Evolutionary conservation across 1,140 invertebrate genomes (phyloP), one percentile per base, ranked within the genome.

Genomic region (Spodoptera litura): DNA sequence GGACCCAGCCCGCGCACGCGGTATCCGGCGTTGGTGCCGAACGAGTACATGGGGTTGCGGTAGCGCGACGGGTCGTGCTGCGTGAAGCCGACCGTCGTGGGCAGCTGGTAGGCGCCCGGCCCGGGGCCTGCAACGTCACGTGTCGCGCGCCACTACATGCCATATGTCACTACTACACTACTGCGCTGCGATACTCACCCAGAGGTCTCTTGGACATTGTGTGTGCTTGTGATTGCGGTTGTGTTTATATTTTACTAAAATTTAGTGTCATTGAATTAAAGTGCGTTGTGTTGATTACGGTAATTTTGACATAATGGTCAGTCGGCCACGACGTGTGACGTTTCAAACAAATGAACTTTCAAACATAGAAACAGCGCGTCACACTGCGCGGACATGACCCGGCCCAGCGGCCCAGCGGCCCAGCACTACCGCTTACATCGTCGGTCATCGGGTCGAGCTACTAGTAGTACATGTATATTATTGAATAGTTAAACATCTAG

Each of bases 91-190:
- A 96, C 94, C 20, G 95, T 94, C 15, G 95, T 89, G 0, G 96
- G 96, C 79, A 96, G 88, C 78, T 85, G 83, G 83, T 96, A 96
- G 12, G 95, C 95, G 64, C 95, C 96, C 6, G 96, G 96, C 38
- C 96, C 96, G 62, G 96, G 96, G 13, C 96, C 96, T 94, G 79
- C 62, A 15, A 20, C n/a, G 35, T 4, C 4, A 8, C 35, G 35
- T 38, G 38, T 8, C 38, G 38, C 38, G 31, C 3, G 13, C 31
- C 27, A 35, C 27, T 20, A 20, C 20, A 20, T 20, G 20, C 20
- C 20, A 20, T 20, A 20, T 1, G 20, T 20, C 20, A 20, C 20
- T 4, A 8, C 53, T n/a, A 25, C 15, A 53, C 15, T 13, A 12
- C 35, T 52, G n/a, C 25, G 3, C 8, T 15, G 44, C 9, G 25